phyloP scores from a whole-genome alignment of 2,113 vertebrate species.

The Micromys minutus region DNA sequence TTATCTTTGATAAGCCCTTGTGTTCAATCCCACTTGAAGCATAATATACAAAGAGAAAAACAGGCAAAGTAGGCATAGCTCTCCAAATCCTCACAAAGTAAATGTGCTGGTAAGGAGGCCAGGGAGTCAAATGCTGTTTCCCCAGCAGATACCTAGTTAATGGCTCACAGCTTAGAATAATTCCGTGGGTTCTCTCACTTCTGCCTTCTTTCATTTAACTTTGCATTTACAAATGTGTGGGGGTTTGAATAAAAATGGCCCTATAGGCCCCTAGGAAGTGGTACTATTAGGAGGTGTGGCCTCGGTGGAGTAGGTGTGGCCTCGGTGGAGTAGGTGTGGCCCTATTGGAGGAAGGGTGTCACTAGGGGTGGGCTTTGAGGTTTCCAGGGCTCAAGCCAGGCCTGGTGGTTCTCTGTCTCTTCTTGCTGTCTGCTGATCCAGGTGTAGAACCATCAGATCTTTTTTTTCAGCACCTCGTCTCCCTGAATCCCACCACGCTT shows the following conservation, averaged over 20 bases:
- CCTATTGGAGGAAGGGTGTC: no score
- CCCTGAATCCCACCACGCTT: no score
- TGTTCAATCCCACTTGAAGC: neutral
- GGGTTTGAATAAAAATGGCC: neutral
- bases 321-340: no score
- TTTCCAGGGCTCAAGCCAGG: no score
- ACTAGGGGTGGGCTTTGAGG: no score
- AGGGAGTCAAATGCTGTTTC: neutral
- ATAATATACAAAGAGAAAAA: neutral
- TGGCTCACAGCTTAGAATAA: neutral
- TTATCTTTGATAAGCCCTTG: neutral
- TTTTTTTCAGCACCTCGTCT: no score
- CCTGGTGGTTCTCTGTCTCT: no score
- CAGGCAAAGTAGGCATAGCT: neutral
- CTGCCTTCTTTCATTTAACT: neutral
- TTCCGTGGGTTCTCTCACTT: neutral
- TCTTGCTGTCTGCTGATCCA: no score
- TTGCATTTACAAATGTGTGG: neutral
- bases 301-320: no score
- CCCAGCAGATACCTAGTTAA: rapidly evolving
- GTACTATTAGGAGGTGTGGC: no score
- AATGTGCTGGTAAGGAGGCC: neutral
- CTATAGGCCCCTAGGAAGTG: neutral
- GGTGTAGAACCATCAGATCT: no score
- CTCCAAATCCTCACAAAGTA: neutral